phyloP scores from a whole-genome alignment of 1,140 invertebrate species.

The Hyphantria cunea region DNA sequence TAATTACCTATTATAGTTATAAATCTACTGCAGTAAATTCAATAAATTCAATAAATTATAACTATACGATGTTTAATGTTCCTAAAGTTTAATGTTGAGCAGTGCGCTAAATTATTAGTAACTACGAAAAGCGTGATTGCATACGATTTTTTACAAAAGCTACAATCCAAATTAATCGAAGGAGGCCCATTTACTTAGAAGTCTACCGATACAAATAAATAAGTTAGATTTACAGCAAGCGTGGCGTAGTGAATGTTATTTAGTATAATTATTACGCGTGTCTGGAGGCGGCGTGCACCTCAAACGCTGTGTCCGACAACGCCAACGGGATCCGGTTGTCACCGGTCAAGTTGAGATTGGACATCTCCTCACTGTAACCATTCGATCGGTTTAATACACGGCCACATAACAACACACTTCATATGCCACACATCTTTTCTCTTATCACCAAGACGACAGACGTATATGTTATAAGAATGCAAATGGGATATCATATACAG shows the following conservation, averaged over 20 bases:
- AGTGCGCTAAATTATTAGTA: slow-evolving; percentile 5
- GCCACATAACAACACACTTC: slow-evolving; percentile 20
- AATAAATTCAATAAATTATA: not conserved
- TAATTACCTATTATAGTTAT: not conserved
- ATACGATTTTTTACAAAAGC: slow-evolving; percentile 7
- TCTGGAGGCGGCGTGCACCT: slow-evolving; percentile 76
- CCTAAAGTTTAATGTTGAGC: slow-evolving; percentile 2
- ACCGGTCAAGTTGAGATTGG: slow-evolving; percentile 73
- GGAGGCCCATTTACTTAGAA: slow-evolving; percentile 16
- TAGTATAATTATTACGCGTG: slow-evolving; percentile 66
- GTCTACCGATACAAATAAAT: slow-evolving; percentile 18
- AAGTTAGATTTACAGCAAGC: slow-evolving; percentile 41
- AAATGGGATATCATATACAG: not conserved
- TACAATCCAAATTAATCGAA: slow-evolving; percentile 16
- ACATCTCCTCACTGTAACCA: slow-evolving; percentile 79
- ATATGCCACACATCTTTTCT: not conserved
- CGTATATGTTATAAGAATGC: not conserved
- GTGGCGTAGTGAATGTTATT: slow-evolving; percentile 44
- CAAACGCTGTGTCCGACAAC: slow-evolving; percentile 77
- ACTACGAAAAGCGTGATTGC: slow-evolving; percentile 14
- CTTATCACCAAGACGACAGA: not conserved
- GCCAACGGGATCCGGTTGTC: slow-evolving; percentile 77
- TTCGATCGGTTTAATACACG: slow-evolving; percentile 41
- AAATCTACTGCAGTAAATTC: slow-evolving; percentile 1
- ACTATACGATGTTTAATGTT: not conserved